phyloP scores from a whole-genome alignment of 2,113 vertebrate species.

The Spea bombifrons region DNA sequence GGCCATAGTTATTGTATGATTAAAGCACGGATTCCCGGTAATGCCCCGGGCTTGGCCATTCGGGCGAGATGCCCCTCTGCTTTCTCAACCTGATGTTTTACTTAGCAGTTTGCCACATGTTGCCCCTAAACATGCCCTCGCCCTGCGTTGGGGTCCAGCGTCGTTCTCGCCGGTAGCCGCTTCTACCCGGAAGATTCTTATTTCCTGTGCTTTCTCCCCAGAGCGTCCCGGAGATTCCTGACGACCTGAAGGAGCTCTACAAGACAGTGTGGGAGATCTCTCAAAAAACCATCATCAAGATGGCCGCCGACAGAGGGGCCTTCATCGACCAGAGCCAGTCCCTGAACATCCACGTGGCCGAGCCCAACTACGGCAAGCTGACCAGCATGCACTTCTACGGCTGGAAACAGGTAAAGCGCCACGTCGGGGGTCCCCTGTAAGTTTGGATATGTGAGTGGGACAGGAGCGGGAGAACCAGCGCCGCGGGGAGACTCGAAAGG shows the following conservation, averaged over 20 bases:
- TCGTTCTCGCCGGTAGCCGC: too few species aligned
- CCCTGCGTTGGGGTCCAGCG: not conserved
- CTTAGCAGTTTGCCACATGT: too few species aligned
- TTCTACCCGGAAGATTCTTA: not conserved
- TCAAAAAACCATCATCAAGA: slow-evolving; percentile 88
- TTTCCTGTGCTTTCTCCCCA: slow-evolving; percentile 41
- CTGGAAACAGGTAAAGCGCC: slow-evolving; percentile 83
- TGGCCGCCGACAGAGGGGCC: slow-evolving; percentile 91
- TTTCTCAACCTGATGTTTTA: too few species aligned
- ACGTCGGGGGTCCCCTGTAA: too few species aligned
- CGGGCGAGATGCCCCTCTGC: too few species aligned
- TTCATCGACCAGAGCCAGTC: slow-evolving; percentile 98
- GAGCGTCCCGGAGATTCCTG: slow-evolving; percentile 78
- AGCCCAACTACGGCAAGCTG: slow-evolving; percentile 95
- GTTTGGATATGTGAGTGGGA: too few species aligned
- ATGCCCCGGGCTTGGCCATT: too few species aligned
- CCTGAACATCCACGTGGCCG: slow-evolving; percentile 93
- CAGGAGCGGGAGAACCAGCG: too few species aligned
- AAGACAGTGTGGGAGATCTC: slow-evolving; percentile 98
- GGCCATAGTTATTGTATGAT: too few species aligned
- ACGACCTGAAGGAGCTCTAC: slow-evolving; percentile 89
- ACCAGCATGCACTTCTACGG: slow-evolving; percentile 98
- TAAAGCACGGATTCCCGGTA: too few species aligned
- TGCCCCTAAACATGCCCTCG: too few species aligned
- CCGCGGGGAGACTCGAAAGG: slow-evolving; percentile 86